Evolutionary conservation across 2,113 vertebrate genomes (phyloP).

Genomic region (Cairina moschata): DNA sequence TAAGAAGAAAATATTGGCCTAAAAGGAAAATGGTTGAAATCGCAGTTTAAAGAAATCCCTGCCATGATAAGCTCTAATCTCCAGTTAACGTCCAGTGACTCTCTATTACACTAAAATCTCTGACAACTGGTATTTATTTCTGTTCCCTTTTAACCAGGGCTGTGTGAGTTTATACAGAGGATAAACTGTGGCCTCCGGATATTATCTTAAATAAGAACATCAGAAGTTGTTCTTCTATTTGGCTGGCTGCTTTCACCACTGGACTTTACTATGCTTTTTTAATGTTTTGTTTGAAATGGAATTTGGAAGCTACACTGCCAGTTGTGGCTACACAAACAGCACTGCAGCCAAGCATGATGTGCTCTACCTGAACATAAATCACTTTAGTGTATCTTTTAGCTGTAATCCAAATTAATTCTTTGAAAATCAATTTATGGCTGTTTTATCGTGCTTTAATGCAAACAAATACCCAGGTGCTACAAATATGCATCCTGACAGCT

Average conservation of each 20-base stretch:
- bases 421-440: background rate
- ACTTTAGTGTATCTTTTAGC: background rate
- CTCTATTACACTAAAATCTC: background rate
- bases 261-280: background rate
- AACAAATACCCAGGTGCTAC: background rate
- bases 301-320: background rate
- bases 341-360: background rate
- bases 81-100: background rate
- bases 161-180: background rate
- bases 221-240: background rate
- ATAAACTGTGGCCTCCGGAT: background rate
- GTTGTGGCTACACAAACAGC: background rate
- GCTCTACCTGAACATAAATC: background rate
- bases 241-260: background rate
- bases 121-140: background rate
- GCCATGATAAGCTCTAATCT: background rate
- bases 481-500: background rate
- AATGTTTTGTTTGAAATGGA: background rate
- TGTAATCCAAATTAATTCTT: conserved; percentile 1
- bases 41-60: background rate
- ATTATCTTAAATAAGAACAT: background rate
- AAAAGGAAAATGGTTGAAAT: background rate
- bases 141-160: background rate
- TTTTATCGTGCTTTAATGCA: conserved; percentile 4
- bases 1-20: background rate